Percentiles rank a stretch among this genome's conserved stretches.
Conservation (phyloP, 1,140 invertebrate species). For the Trypoxylus dichotomus region DNA sequence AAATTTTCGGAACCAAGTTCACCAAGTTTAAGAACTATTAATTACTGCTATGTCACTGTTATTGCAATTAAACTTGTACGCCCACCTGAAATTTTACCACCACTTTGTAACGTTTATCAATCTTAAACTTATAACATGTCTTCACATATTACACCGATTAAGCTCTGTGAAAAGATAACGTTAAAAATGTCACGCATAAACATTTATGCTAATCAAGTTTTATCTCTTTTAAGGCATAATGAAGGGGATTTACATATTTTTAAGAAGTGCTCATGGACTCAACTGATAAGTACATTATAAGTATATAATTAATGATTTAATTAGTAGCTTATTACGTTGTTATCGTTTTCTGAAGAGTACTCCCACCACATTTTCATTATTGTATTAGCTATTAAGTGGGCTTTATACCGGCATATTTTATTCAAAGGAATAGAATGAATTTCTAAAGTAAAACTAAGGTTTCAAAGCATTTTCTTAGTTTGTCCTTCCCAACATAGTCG, state of each 20-base stretch:
- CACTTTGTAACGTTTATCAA: too few species aligned
- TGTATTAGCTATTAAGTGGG: neutral
- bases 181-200: neutral
- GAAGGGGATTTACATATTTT: neutral
- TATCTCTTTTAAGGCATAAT: neutral
- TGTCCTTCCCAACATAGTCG: too few species aligned
- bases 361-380: neutral
- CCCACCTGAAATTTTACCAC: neutral
- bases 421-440: too few species aligned
- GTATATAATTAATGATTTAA: neutral
- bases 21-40: too few species aligned
- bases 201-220: conserved; percentile 3
- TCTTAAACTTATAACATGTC: too few species aligned
- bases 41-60: too few species aligned
- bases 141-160: neutral
- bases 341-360: neutral
- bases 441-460: too few species aligned
- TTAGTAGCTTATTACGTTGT: neutral
- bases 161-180: neutral
- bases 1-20: too few species aligned
- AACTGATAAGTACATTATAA: neutral
- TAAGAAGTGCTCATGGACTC: neutral
- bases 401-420: neutral
- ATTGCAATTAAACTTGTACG: neutral
- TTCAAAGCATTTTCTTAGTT: too few species aligned